Percentiles rank a stretch among this genome's conserved stretches.
Conservation (phyloP, 2,888 invertebrate genomes). For the Sinohyriopsis cumingii region DNA sequence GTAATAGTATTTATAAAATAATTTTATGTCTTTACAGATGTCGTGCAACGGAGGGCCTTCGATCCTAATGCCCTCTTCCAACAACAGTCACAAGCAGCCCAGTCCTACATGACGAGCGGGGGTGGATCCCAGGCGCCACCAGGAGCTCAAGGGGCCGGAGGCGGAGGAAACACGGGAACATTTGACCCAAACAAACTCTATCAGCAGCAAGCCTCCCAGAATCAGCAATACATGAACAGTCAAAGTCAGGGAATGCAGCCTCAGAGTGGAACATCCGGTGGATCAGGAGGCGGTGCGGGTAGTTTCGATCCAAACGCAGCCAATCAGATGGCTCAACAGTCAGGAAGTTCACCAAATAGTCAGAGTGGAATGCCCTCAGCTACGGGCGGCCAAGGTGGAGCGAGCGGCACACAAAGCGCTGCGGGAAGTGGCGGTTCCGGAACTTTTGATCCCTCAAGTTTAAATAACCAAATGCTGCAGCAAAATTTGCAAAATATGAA, state of each 20-base stretch:
- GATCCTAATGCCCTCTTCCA: constrained; percentile 41
- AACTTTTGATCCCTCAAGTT: constrained; percentile 13
- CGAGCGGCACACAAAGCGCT: background rate
- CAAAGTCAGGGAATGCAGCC: constrained; percentile 16
- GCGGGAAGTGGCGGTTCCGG: constrained; percentile 3
- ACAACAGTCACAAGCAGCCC: constrained; percentile 29
- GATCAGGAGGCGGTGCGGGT: constrained; percentile 9
- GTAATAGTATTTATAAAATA: too few species aligned
- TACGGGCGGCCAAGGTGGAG: background rate
- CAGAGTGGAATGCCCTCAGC: background rate
- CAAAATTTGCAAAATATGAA: constrained; percentile 17
- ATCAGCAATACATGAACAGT: constrained; percentile 9
- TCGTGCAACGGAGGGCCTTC: constrained; percentile 20
- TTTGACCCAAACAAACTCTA: constrained; percentile 29
- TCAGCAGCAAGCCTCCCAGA: constrained; percentile 14
- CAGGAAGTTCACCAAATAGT: constrained; percentile 14
- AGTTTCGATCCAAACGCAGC: constrained; percentile 28
- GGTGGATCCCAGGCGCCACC: constrained; percentile 23
- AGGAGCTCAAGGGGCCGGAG: constrained; percentile 8
- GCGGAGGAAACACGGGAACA: constrained; percentile 22
- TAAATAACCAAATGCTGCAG: constrained; percentile 26
- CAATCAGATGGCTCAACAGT: constrained; percentile 25
- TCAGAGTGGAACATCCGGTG: constrained; percentile 5
- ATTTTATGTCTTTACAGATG: too few species aligned
- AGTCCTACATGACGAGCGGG: constrained; percentile 28